Percentiles rank a stretch among this genome's conserved stretches.
phyloP scores from a whole-genome alignment of 2,888 invertebrate species.

The Drosophila rellima region DNA sequence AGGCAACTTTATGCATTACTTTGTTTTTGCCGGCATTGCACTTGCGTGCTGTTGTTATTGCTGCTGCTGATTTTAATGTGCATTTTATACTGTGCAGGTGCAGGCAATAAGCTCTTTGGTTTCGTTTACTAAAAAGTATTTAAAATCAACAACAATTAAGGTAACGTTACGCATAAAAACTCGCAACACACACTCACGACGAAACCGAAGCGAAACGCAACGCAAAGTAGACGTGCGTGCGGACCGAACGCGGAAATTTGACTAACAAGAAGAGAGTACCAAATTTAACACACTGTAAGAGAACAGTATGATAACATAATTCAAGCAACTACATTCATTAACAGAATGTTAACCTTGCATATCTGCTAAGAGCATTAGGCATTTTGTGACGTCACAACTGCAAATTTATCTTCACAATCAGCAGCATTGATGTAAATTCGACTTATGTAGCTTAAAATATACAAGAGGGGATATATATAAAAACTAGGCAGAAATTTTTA shows the following conservation, averaged over 20 bases:
- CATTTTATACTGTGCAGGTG: slow-evolving; percentile 57
- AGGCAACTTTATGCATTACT: slow-evolving; percentile 53
- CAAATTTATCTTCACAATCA: neutral
- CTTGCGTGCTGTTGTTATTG: slow-evolving; percentile 49
- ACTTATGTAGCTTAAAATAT: too few relatives aligned
- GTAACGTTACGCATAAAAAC: slow-evolving; percentile 38
- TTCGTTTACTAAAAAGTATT: slow-evolving; percentile 48
- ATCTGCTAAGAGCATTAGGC: neutral
- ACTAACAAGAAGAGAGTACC: slow-evolving; percentile 33
- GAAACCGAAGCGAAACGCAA: slow-evolving; percentile 48
- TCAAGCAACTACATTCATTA: neutral
- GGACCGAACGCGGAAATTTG: slow-evolving; percentile 45
- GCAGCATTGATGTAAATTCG: too few relatives aligned
- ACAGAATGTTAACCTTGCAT: neutral
- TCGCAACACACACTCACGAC: slow-evolving; percentile 38
- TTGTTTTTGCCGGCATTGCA: slow-evolving; percentile 61
- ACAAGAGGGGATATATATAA: too few relatives aligned
- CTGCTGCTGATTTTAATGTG: slow-evolving; percentile 45
- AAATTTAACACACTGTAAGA: slow-evolving; percentile 6
- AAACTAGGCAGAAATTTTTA: too few relatives aligned
- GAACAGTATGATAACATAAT: slow-evolving; percentile 9
- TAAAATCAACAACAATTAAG: slow-evolving; percentile 56
- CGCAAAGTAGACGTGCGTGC: slow-evolving; percentile 33
- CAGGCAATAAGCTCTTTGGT: slow-evolving; percentile 53
- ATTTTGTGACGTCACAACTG: slow-evolving; percentile 27